These are phyloP conservation scores for Mus spretus DNA, from an alignment of 2,797 vertebrate species.

Conservation along the genomic window DNA sequence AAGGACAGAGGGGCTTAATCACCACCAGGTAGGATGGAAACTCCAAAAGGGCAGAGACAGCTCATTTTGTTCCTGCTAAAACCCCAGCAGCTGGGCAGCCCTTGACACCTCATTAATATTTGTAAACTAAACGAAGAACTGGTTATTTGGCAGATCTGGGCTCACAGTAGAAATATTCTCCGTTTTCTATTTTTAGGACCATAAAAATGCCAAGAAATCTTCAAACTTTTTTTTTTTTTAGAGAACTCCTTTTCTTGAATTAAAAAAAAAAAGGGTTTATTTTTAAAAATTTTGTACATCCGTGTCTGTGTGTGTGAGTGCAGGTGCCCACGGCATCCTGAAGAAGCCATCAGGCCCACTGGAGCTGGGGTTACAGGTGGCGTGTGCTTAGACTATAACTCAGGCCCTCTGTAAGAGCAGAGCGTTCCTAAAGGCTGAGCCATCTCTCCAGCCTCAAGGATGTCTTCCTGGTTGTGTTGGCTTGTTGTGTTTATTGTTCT, in stretches of 20 bases:
- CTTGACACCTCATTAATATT: conserved; percentile 74
- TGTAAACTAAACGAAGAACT: conserved; percentile 73
- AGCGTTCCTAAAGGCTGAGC: not conserved
- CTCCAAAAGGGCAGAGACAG: conserved; percentile 62
- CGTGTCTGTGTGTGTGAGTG: not conserved
- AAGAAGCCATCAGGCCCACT: not conserved
- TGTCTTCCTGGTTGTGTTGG: not conserved
- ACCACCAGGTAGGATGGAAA: conserved; percentile 61
- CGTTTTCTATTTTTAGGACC: conserved; percentile 61
- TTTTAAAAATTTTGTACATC: not conserved
- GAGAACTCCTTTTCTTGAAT: not conserved
- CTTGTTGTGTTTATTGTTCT: not conserved
- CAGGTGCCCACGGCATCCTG: not conserved
- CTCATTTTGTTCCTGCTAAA: conserved; percentile 66
- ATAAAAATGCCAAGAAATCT: conserved; percentile 64
- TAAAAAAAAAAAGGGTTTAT: not conserved
- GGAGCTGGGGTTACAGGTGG: not conserved
- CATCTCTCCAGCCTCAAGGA: too few species aligned
- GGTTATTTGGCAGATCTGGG: conserved; percentile 50
- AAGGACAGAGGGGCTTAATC: conserved; percentile 44
- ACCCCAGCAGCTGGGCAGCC: conserved; percentile 71
- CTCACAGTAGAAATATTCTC: not conserved
- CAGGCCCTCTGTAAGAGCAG: too few species aligned
- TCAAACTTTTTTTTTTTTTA: conserved; percentile 33
- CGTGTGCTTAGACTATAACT: not conserved